Evolutionary conservation across 1,140 invertebrate species (phyloP).

Genomic region (Aphis craccivora): DNA sequence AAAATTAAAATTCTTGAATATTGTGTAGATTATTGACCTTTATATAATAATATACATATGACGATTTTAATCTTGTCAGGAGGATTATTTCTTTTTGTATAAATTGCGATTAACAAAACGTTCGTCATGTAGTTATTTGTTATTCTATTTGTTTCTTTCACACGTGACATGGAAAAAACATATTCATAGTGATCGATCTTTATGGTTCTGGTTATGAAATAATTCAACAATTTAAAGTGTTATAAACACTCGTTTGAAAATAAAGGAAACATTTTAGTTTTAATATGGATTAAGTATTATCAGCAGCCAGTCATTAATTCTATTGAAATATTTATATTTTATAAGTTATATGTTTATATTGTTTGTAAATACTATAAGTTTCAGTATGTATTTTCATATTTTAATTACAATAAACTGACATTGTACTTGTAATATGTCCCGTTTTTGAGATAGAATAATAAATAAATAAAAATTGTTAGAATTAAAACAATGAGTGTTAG

Average conservation of each 20-base stretch:
- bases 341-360: background rate
- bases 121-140: background rate
- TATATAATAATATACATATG: background rate
- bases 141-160: background rate
- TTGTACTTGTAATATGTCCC: background rate
- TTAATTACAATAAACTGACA: background rate
- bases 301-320: background rate
- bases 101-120: background rate
- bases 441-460: background rate
- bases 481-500: background rate
- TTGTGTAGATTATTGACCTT: background rate
- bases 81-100: background rate
- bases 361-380: background rate
- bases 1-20: background rate
- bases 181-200: background rate
- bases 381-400: background rate
- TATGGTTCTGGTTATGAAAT: background rate
- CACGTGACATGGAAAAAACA: background rate
- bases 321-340: background rate
- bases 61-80: background rate
- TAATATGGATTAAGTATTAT: background rate
- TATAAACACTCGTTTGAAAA: background rate
- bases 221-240: background rate
- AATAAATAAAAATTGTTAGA: background rate
- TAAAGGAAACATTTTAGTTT: background rate